phyloP scores from a whole-genome alignment of 2,888 invertebrate genomes.

The Chorisops tibialis region DNA sequence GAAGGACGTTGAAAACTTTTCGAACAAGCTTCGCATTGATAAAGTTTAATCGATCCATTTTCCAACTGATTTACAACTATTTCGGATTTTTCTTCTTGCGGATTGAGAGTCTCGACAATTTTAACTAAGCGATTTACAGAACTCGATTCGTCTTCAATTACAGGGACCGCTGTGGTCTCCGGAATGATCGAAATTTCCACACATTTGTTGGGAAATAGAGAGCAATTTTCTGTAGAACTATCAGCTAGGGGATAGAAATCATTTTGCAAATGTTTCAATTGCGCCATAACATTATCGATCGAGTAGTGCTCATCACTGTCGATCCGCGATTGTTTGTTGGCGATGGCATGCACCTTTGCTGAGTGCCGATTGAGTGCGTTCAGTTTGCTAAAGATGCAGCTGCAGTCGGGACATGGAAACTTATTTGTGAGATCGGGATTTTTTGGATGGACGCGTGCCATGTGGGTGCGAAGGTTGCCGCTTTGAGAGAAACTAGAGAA shows the following conservation, averaged over 20 bases:
- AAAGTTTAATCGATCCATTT: slow-evolving; percentile 26
- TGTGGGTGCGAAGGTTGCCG: slow-evolving; percentile 12
- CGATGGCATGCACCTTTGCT: slow-evolving; percentile 32
- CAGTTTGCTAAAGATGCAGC: slow-evolving; percentile 36
- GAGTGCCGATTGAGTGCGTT: slow-evolving; percentile 38
- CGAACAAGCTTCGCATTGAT: slow-evolving; percentile 40
- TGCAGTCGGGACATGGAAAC: slow-evolving; percentile 25
- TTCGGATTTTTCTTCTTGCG: slow-evolving; percentile 31
- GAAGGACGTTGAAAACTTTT: slow-evolving; percentile 40
- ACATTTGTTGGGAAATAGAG: not conserved
- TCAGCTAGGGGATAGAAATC: not conserved
- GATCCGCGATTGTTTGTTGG: not conserved
- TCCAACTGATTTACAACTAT: slow-evolving; percentile 34
- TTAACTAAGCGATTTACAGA: not conserved
- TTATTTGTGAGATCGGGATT: slow-evolving; percentile 7
- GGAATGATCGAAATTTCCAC: not conserved
- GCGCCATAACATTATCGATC: slow-evolving; percentile 27
- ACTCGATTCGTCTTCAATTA: not conserved
- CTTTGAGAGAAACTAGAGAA: slow-evolving; percentile 8
- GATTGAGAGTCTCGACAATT: slow-evolving; percentile 36
- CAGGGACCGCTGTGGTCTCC: not conserved
- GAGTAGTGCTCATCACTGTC: slow-evolving; percentile 15
- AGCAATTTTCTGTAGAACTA: not conserved
- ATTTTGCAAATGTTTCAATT: slow-evolving; percentile 10
- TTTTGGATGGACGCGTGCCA: slow-evolving; percentile 8